Base-by-base conservation (phyloP, 2,113 vertebrate species). In the Pleuronectes platessa region DNA sequence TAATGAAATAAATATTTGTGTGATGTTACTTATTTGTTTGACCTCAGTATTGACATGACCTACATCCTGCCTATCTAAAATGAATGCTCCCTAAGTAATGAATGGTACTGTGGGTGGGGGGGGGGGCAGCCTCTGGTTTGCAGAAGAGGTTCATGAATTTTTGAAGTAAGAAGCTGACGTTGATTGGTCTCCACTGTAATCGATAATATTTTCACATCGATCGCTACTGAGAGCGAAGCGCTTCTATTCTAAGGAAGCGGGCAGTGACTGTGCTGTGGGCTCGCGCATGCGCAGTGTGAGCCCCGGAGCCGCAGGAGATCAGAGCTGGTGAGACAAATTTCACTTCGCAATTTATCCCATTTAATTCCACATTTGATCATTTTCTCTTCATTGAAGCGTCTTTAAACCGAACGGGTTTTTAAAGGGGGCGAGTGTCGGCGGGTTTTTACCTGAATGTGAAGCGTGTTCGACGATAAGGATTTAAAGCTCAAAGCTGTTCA, bases 241-340 rank as follows among this genome's bases (percentile, higher is more conserved):
- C 11, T 17, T 51, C 18, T 18, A 49, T 15, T 18, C 47, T 1
- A 49, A 49, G 31, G 31, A 5, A 31, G 27, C 27, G 27, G 45
- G 66, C 73, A 40, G 72, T 80, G 78, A 84, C 78, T 85, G 72
- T 80, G 60, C 83, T 1, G 71, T 61, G 61, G 37, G 18, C 24
- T 20, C 60, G 82, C 93, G 94, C 94, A 94, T 93, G 94, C 94
- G 94, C 91, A 89, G 26, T 92, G 6, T 1, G 42, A 78, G 54
- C 69, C 63, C 79, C 78, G 84, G 90, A 92, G 89, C 89, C 90
- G 94, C 93, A 94, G 92, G 91, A 94, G 92, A 92, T 89, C 87
- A 90, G 88, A 85, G 92, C 93, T 94, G 94, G 94, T 95, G 93
- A 95, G 94, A 89, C 84, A 92, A 92, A 94, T 85, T 88, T 92